A percentile compares a stretch with the other conserved stretches of the same genome.
phyloP scores from a whole-genome alignment of 2,797 vertebrate species.

The Megaceryle alcyon region DNA sequence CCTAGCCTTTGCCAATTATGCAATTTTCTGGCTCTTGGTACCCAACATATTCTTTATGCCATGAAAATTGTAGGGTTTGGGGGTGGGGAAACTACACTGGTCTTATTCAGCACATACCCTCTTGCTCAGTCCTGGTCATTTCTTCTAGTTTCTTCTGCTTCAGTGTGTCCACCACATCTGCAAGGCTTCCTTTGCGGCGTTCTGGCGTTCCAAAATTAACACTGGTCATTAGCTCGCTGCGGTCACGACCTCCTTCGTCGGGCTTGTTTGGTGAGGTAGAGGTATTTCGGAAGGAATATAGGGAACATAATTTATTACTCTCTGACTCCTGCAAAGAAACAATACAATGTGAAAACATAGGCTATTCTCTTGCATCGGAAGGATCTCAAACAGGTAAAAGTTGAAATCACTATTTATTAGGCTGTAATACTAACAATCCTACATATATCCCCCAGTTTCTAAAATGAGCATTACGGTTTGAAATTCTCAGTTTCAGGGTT shows the following conservation, averaged over 20 bases:
- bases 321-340: conserved; percentile 93
- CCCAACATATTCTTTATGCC: conserved; percentile 33
- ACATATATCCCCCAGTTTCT: not conserved
- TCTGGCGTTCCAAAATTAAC: conserved; percentile 97
- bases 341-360: conserved; percentile 64
- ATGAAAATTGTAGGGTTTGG: not conserved
- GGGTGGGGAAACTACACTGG: not conserved
- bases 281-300: conserved; percentile 99
- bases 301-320: conserved; percentile 99
- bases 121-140: conserved; percentile 98
- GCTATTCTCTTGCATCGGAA: not conserved
- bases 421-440: not conserved
- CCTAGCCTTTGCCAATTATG: conserved; percentile 58
- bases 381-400: not conserved
- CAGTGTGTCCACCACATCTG: conserved; percentile 98
- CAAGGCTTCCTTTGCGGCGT: conserved; percentile 98
- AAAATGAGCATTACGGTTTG: not conserved
- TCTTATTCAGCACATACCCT: conserved; percentile 84
- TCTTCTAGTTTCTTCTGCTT: conserved; percentile 99
- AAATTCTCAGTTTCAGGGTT: not conserved
- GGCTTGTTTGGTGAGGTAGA: conserved; percentile 99
- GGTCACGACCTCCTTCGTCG: conserved; percentile 97
- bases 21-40: conserved; percentile 53
- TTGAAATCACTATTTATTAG: not conserved
- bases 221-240: conserved; percentile 93